Evolutionary conservation across 2,888 invertebrate genomes (phyloP), one percentile per base, ranked within the genome.

Genomic region (Deilephila porcellus): DNA sequence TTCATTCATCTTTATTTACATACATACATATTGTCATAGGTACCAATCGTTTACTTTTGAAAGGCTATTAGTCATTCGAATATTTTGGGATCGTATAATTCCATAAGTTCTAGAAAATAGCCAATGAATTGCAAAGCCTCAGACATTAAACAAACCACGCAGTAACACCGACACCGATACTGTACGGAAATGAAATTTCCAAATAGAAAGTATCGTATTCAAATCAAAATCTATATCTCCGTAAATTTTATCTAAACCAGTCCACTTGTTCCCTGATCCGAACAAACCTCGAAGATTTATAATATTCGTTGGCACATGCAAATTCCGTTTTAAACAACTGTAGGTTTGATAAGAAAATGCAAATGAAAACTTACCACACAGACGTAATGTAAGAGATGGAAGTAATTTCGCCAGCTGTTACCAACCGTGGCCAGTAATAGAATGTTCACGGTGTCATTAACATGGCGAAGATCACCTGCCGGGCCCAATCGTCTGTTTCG

Each of bases 391-490:
- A 72, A 76, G 79, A 80, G 77, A 81, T 79, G 78, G 75, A 79
- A 78, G 77, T 77, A 73, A 77, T 81, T 80, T 80, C 78, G 79
- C 76, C 77, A 71, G 64, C 74, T 76, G 81, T 83, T 81, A 79
- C 78, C 74, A 71, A 74, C 71, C 74, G 76, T 74, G 74, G 77
- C 80, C 84, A 80, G 81, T 79, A 88, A 88, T 89, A 90, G 86
- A 84, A 75, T 82, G 79, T 86, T 83, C 85, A 82, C 82, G 83
- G 81, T 76, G 75, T 83, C 84, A 86, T 86, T 85, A 85, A 83
- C 80, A 83, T 80, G 81, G 80, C 82, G 83, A 82, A 83, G 79
- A 81, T 85, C 87, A 87, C 85, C 86, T 90, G 90, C 87, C 90
- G 82, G 76, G 75, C 76, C 78, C 74, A 79, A 81, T 83, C 85